Evolutionary conservation across 2,888 invertebrate species (phyloP), one percentile per base, ranked within the genome.

Genomic region (Cryptophagus acutangulus): DNA sequence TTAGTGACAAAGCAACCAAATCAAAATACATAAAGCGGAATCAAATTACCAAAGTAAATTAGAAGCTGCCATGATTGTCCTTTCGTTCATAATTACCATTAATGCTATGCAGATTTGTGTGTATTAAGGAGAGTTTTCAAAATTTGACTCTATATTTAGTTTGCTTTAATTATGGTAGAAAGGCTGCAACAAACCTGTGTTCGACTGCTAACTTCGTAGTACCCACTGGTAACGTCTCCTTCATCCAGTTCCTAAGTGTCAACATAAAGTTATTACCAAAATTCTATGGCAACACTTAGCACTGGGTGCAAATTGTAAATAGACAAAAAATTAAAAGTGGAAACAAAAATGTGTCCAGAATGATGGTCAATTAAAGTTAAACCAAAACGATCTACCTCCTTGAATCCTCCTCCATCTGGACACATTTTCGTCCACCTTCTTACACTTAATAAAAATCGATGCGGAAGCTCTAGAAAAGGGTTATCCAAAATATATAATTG

Each of bases 161-260:
- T 24, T 5, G 4, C 16, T 35, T 9, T 38, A 43, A 36, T 3
- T 26, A 15, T 51, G 57, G 62, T 63, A 64, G 64, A 64, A 64
- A 64, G 64, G 64, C 31, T 31, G 31, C 31, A 31, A 31, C 31
- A 69, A 68, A 69, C 68, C 69, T 69, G 69, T 59, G 62, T 66
- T 57, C 63, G 65, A 61, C 59, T 65, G 64, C 63, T 59, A 60
- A 65, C 62, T 54, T 67, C 66, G 62, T 63, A 67, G 63, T 62
- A 65, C 60, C 66, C 63, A 63, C 66, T 63, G 57, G 64, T 59
- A 57, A 65, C 61, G 65, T 62, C 63, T 64, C 65, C 65, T 57
- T 68, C 69, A 52, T 69, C 67, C 66, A 68, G 65, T 60, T 68
- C 69, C 68, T 69, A 67, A 67, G 65, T 66, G 65, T 65, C 58